Evolutionary conservation across 2,888 invertebrate species (phyloP).

Genomic region (Reticulitermes lucifugus): DNA sequence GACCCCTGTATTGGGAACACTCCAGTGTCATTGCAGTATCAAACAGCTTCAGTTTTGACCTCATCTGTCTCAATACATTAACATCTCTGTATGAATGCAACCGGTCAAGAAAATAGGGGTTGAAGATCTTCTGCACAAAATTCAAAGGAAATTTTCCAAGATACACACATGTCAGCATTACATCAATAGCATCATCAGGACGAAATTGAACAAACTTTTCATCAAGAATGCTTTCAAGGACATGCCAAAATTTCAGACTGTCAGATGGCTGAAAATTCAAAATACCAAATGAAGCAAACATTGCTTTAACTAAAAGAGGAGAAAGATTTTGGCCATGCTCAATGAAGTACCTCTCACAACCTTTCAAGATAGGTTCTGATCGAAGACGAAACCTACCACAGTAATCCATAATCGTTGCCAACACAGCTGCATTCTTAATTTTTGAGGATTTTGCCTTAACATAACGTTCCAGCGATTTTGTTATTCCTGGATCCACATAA

Average conservation of each 20-base stretch:
- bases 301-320: constrained; percentile 67
- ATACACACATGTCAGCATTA: constrained; percentile 74
- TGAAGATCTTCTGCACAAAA: constrained; percentile 71
- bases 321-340: constrained; percentile 65
- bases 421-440: constrained; percentile 65
- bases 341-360: constrained; percentile 70
- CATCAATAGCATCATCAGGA: constrained; percentile 69
- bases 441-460: constrained; percentile 67
- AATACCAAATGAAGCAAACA: constrained; percentile 72
- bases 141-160: constrained; percentile 71
- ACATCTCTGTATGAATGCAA: constrained; percentile 64
- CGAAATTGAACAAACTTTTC: constrained; percentile 70
- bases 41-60: constrained; percentile 70
- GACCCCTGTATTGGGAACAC: constrained; percentile 69
- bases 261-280: constrained; percentile 69
- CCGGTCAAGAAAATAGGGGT: constrained; percentile 71
- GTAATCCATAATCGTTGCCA: constrained; percentile 72
- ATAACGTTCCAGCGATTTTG: constrained; percentile 72
- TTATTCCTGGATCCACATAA: constrained; percentile 69
- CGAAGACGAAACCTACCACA: constrained; percentile 71
- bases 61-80: constrained; percentile 60
- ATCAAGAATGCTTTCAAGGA: constrained; percentile 67
- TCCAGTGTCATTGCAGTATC: constrained; percentile 75
- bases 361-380: constrained; percentile 69
- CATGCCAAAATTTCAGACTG: constrained; percentile 68